Percentiles rank a stretch among this genome's conserved stretches.
These are phyloP conservation scores for Cantharis flavilabris DNA, from an alignment of 2,888 invertebrate genomes.

Conservation along the genomic window DNA sequence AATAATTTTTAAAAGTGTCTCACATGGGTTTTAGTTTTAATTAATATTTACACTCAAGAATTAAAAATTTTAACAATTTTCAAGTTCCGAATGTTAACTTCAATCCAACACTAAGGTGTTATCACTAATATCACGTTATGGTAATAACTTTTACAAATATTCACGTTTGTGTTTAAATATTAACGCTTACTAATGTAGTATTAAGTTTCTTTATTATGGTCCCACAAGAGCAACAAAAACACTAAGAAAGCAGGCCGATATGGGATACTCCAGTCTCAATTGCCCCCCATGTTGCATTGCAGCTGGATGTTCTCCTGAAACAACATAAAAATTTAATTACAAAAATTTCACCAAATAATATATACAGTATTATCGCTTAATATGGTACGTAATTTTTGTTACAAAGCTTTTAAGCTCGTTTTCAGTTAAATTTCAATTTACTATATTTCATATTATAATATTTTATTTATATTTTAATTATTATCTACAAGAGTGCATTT, in stretches of 20 bases:
- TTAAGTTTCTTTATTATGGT: conserved; percentile 50
- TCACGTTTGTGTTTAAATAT: neutral
- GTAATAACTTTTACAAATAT: neutral
- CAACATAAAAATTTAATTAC: conserved; percentile 30
- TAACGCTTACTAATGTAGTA: neutral
- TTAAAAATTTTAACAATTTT: neutral
- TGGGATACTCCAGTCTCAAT: conserved; percentile 71
- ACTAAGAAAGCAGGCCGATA: conserved; percentile 73
- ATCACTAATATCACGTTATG: neutral
- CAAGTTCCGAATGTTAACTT: neutral
- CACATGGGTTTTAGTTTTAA: neutral
- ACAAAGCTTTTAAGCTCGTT: neutral
- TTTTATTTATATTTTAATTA: neutral
- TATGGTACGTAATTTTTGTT: neutral
- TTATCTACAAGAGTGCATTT: too few species aligned
- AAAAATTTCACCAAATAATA: neutral
- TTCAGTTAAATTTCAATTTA: too few species aligned
- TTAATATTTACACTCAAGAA: neutral
- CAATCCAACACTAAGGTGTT: neutral
- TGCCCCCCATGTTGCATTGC: conserved; percentile 84
- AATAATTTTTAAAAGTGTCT: neutral
- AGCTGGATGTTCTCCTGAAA: conserved; percentile 81
- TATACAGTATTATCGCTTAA: neutral
- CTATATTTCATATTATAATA: too few species aligned
- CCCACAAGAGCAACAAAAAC: conserved; percentile 66